These are phyloP conservation scores for Rallus limicola DNA, from an alignment of 2,113 vertebrate species.

Conservation along the genomic window DNA sequence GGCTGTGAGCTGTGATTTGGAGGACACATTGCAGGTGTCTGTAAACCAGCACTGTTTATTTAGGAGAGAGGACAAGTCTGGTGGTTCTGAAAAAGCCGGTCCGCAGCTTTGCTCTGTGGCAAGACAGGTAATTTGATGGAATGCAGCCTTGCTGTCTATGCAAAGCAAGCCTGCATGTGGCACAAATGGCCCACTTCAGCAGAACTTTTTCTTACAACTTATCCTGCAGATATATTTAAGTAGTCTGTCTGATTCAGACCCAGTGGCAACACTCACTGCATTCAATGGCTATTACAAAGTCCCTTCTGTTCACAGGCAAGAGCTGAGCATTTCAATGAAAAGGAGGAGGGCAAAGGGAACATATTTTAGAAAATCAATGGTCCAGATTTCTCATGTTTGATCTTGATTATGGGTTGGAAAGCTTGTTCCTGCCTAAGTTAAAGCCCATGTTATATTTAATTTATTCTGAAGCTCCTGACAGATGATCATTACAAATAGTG, in stretches of 20 bases:
- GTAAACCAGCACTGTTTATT: not conserved
- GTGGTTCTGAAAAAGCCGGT: not conserved
- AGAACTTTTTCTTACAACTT: conserved; percentile 8
- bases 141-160: not conserved
- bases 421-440: not conserved
- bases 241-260: conserved; percentile 3
- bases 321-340: not conserved
- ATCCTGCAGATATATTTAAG: conserved; percentile 36
- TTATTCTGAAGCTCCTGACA: not conserved
- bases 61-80: not conserved
- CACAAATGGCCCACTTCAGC: not conserved
- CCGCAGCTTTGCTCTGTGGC: not conserved
- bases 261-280: conserved; percentile 34
- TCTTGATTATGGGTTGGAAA: not conserved
- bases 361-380: conserved; percentile 26
- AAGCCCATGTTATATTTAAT: not conserved
- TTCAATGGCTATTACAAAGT: conserved; percentile 42
- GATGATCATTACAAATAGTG: not conserved
- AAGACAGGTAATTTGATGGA: not conserved
- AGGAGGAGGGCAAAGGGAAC: conserved; percentile 10
- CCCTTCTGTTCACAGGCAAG: conserved; percentile 31
- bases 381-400: conserved; percentile 15
- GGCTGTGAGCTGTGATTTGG: not conserved
- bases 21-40: not conserved
- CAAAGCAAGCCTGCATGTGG: not conserved